These are phyloP conservation scores for Leptoclinus maculatus DNA, from an alignment of 2,797 vertebrate genomes.

Conservation along the genomic window DNA sequence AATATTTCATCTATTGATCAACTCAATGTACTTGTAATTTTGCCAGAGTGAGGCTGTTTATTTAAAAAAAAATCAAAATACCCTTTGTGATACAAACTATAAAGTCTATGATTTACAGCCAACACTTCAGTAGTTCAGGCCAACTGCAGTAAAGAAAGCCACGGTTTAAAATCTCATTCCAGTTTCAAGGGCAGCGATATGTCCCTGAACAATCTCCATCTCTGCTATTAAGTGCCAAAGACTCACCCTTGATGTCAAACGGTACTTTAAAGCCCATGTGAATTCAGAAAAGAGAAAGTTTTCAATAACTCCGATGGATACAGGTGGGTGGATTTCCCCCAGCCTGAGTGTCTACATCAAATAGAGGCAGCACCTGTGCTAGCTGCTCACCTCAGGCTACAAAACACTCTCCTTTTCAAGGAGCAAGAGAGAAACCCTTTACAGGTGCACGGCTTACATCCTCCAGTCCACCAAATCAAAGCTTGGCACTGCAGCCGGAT, in stretches of 20 bases:
- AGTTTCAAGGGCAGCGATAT: conserved; percentile 11
- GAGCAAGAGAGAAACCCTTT: conserved; percentile 35
- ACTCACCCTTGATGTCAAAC: conserved; percentile 9
- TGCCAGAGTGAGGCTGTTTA: not conserved
- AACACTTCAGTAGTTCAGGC: conserved; percentile 10
- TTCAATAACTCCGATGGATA: conserved; percentile 43
- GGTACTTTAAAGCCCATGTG: conserved; percentile 4
- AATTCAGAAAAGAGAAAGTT: conserved; percentile 33
- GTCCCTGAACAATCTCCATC: not conserved
- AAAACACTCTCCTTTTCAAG: conserved; percentile 52
- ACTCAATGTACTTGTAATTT: not conserved
- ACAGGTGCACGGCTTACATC: conserved; percentile 61
- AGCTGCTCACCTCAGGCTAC: conserved; percentile 57
- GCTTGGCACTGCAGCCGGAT: conserved; percentile 30
- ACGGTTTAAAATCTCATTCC: not conserved
- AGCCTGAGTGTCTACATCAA: conserved; percentile 61
- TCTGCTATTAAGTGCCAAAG: conserved; percentile 27
- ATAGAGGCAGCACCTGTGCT: conserved; percentile 59
- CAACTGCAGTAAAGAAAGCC: conserved; percentile 5
- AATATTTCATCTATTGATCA: not conserved
- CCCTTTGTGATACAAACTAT: not conserved
- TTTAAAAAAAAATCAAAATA: not conserved
- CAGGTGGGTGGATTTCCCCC: conserved; percentile 66
- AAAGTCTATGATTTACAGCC: conserved; percentile 3
- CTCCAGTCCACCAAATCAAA: conserved; percentile 48